A percentile compares a stretch with the other conserved stretches of the same genome.
These are phyloP conservation scores for Smittia sp. DNA, from an alignment of 2,888 invertebrate genomes.

Conservation along the genomic window DNA sequence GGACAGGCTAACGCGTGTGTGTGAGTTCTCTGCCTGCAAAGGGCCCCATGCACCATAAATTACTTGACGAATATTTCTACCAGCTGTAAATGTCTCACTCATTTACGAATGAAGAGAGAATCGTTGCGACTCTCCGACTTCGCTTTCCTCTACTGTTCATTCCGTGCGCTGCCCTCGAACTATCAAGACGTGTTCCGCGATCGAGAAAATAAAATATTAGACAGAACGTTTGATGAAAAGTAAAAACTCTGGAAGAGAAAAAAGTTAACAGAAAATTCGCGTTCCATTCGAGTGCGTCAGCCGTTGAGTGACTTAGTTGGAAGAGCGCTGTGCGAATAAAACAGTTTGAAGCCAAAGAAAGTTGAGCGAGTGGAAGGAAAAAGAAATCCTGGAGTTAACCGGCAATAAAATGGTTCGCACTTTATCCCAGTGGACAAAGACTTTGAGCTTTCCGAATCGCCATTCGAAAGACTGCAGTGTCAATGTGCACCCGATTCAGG, in stretches of 20 bases:
- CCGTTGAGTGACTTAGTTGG: constrained; percentile 27
- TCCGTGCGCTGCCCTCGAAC: neutral
- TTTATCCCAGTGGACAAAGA: constrained; percentile 87
- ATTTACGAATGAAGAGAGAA: neutral
- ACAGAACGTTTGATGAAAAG: constrained; percentile 22
- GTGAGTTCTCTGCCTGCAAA: neutral
- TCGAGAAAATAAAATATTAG: neutral
- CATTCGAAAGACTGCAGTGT: constrained; percentile 71
- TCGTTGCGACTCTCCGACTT: neutral
- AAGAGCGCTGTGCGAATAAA: neutral
- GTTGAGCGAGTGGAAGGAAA: neutral
- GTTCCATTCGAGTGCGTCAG: constrained; percentile 29
- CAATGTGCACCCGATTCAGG: constrained; percentile 56
- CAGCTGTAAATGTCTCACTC: constrained; percentile 21
- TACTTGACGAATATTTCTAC: constrained; percentile 13
- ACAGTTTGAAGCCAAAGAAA: constrained; percentile 16
- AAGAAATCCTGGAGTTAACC: constrained; percentile 29
- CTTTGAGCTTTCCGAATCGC: constrained; percentile 82
- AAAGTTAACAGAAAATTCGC: constrained; percentile 17
- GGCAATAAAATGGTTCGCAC: constrained; percentile 74
- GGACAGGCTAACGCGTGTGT: neutral
- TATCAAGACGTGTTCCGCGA: constrained; percentile 25
- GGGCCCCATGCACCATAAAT: constrained; percentile 34
- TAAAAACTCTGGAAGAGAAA: neutral
- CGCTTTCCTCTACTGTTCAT: constrained; percentile 20